Percentiles rank a stretch among this genome's conserved stretches.
phyloP scores from a whole-genome alignment of 2,797 vertebrate genomes.

The Peromyscus aztecus region DNA sequence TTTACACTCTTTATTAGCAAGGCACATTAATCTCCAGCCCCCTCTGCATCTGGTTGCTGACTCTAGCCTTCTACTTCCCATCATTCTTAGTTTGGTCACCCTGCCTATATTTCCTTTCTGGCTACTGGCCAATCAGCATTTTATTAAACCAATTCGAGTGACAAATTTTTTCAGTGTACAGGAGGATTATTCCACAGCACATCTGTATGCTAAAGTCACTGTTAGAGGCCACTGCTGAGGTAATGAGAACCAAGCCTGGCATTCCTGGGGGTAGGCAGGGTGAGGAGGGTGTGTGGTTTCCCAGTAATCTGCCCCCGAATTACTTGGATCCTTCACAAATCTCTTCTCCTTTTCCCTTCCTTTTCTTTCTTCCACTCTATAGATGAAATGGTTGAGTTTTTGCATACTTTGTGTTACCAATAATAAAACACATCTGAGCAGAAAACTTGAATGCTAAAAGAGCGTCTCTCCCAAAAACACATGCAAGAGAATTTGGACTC shows the following conservation, averaged over 20 bases:
- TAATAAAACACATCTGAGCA: neutral
- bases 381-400: conserved; percentile 13
- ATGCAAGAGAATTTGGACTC: conserved; percentile 31
- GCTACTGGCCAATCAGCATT: too few relatives aligned
- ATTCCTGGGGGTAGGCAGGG: neutral
- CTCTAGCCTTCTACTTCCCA: too few relatives aligned
- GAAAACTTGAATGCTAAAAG: conserved; percentile 19
- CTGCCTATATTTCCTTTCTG: too few relatives aligned
- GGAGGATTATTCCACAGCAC: too few relatives aligned
- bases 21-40: too few relatives aligned
- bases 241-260: neutral
- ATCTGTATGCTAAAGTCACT: neutral
- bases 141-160: too few relatives aligned
- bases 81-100: too few relatives aligned
- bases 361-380: neutral
- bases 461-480: neutral
- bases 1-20: too few relatives aligned
- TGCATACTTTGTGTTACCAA: neutral
- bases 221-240: neutral
- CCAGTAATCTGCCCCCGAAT: neutral
- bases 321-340: conserved; percentile 21
- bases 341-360: neutral
- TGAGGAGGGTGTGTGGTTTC: neutral
- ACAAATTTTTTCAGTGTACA: too few relatives aligned
- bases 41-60: too few relatives aligned